Base-by-base conservation (phyloP, 2,113 vertebrate species). In the Scartelaos histophorus region DNA sequence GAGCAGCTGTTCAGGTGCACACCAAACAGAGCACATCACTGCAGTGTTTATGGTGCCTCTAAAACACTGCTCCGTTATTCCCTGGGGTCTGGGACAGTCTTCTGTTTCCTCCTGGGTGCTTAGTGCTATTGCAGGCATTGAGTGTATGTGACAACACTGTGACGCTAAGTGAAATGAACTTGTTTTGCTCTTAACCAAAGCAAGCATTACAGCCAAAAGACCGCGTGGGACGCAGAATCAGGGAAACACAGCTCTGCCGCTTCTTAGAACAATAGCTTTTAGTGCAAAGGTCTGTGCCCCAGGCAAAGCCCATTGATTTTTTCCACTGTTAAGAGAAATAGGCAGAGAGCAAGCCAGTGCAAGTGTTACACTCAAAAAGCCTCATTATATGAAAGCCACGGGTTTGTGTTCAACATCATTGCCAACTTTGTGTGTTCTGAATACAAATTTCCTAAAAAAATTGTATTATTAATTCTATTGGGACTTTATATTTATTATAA, bases 221-320 rank as follows among this genome's bases (percentile, higher is more conserved):
- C 62, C 77, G 67, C 46, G 35, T 82, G 15, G 35, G 65, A 72
- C 71, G 68, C 73, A 69, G 67, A 78, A 71, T 62, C 29, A 49
- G 70, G 22, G 24, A 85, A 88, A 75, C 69, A 45, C 45, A n/a
- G 66, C 70, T 70, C 43, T 73, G 78, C 62, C 69, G 22, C 69
- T 89, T 90, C 83, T 71, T 80, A 77, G 87, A 91, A 90, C 84
- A 88, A 90, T 88, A 81, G 83, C 78, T 81, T 83, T 86, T 76
- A 81, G 86, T 79, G 80, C 81, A 87, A 88, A 89, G 80, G 88
- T 89, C 86, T 87, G 70, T 51, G 88, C 87, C 89, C 57, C 77
- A 80, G 88, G 90, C 89, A 34, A 79, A 51, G 46, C 43, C 76
- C 72, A 92, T 90, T 90, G 88, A 92, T 93, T 89, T 83, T 74